Conservation (phyloP, 1,140 invertebrate species). For the Gonioctena quinquepunctata region DNA sequence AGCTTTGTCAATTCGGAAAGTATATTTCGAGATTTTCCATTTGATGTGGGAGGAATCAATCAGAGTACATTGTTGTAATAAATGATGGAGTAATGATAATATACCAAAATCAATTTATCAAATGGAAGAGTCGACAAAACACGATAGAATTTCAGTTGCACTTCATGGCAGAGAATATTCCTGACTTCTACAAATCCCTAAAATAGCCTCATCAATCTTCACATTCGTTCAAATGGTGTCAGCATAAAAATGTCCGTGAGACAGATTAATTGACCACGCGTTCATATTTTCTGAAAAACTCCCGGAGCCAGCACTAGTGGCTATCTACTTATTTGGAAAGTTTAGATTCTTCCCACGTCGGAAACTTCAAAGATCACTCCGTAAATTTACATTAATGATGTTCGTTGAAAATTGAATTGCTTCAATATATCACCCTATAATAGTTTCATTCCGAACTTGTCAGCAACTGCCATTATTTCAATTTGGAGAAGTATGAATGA, state of each 20-base stretch:
- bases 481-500: constrained; percentile 30
- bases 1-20: no score
- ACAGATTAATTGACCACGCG: background rate
- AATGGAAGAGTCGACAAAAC: no score
- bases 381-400: constrained; percentile 41
- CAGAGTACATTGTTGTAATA: no score
- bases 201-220: background rate
- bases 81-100: no score
- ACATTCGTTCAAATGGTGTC: background rate
- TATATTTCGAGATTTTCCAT: no score
- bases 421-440: constrained; percentile 32
- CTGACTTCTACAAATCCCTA: background rate
- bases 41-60: no score
- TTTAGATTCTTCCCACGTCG: constrained; percentile 33
- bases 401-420: constrained; percentile 37
- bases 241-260: background rate
- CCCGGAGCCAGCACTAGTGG: background rate
- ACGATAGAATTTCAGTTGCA: no score
- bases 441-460: constrained; percentile 36
- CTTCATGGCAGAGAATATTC: background rate
- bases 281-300: constrained; percentile 1
- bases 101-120: no score
- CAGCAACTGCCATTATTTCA: constrained; percentile 35
- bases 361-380: constrained; percentile 32
- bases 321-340: constrained; percentile 23